Percentiles rank a stretch among this genome's conserved stretches.
These are phyloP conservation scores for Penaeus chinensis DNA, from an alignment of 1,140 invertebrate genomes.

Conservation along the genomic window DNA sequence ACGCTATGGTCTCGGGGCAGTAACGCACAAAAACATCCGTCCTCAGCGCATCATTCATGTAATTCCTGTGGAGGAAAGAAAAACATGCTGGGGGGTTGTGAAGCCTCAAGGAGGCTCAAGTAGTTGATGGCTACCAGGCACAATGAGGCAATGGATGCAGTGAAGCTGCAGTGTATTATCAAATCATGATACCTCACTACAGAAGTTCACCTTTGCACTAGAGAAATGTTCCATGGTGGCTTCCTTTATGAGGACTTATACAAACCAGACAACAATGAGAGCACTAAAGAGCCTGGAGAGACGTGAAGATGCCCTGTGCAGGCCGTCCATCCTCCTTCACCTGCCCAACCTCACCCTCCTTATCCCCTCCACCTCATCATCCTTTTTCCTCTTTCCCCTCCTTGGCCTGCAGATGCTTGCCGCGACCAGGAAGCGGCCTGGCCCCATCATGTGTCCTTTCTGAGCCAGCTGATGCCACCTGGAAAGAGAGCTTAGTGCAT, in stretches of 20 bases:
- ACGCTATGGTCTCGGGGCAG: constrained; percentile 96
- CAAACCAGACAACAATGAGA: constrained; percentile 38
- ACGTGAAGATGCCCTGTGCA: constrained; percentile 29
- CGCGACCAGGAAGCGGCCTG: not conserved
- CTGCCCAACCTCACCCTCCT: constrained; percentile 52
- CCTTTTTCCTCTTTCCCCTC: constrained; percentile 27
- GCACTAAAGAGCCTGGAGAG: constrained; percentile 23
- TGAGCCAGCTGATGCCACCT: constrained; percentile 27
- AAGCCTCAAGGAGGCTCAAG: constrained; percentile 8
- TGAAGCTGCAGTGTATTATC: constrained; percentile 49
- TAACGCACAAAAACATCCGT: constrained; percentile 97
- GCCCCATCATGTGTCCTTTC: not conserved
- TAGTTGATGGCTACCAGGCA: constrained; percentile 58
- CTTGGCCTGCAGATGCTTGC: too few species aligned
- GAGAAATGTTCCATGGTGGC: constrained; percentile 12
- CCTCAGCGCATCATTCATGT: constrained; percentile 98
- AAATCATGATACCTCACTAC: constrained; percentile 37
- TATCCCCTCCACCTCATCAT: constrained; percentile 33
- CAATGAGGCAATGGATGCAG: constrained; percentile 31
- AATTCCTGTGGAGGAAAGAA: constrained; percentile 78
- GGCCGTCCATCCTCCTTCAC: constrained; percentile 39
- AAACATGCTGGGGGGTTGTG: constrained; percentile 40
- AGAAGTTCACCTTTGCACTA: constrained; percentile 22
- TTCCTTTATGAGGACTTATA: constrained; percentile 42
- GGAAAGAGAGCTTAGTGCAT: constrained; percentile 59